Conservation (phyloP, 1,140 invertebrate genomes). For the Drosophila eugracilis region DNA sequence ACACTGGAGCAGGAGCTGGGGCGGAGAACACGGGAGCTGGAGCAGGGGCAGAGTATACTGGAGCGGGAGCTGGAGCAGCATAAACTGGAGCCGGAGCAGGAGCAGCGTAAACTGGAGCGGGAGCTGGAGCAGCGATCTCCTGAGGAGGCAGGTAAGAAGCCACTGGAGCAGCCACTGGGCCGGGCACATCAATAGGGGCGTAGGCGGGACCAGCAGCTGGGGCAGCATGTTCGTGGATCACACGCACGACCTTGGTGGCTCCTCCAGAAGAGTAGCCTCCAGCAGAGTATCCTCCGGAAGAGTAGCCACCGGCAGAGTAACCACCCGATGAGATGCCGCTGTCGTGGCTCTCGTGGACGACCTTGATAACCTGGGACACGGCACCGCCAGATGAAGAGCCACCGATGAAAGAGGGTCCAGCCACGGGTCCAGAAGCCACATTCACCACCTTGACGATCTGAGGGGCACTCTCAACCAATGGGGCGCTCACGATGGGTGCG, state of each 20-base stretch:
- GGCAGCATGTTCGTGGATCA: constrained; percentile 69
- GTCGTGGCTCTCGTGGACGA: constrained; percentile 59
- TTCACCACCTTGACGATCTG: constrained; percentile 66
- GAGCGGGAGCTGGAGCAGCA: constrained; percentile 33
- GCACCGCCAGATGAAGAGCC: constrained; percentile 6
- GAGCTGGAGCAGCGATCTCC: constrained; percentile 29
- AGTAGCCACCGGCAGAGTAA: constrained; percentile 9
- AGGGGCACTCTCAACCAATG: constrained; percentile 41
- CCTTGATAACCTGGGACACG: constrained; percentile 68
- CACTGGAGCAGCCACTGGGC: constrained; percentile 31
- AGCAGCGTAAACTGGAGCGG: constrained; percentile 19
- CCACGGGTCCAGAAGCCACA: constrained; percentile 22
- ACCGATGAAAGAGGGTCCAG: constrained; percentile 15
- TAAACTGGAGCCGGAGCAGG: constrained; percentile 35
- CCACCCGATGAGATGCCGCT: constrained; percentile 29
- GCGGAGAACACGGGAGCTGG: constrained; percentile 34
- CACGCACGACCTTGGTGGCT: constrained; percentile 72
- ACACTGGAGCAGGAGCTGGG: constrained; percentile 31
- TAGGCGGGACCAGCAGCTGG: constrained; percentile 24
- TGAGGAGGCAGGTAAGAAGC: constrained; percentile 45
- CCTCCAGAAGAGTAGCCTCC: constrained; percentile 22
- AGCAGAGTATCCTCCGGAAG: constrained; percentile 11
- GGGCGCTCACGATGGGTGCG: constrained; percentile 30
- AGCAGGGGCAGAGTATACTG: constrained; percentile 29
- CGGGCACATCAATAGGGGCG: constrained; percentile 48